Conservation (phyloP, 2,888 invertebrate species). For the Zootermopsis nevadensis region DNA sequence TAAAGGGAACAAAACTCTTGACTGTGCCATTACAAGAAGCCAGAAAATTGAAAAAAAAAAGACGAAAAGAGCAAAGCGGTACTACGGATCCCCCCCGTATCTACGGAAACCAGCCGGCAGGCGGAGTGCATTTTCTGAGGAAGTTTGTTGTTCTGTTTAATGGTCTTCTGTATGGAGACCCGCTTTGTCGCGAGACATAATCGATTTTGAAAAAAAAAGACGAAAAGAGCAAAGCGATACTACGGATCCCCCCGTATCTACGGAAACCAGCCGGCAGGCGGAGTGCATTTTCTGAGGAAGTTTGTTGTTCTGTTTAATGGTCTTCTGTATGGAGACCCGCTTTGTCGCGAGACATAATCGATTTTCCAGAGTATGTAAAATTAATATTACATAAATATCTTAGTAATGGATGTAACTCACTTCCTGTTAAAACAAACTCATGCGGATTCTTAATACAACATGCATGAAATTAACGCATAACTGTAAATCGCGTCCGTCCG, state of each 20-base stretch:
- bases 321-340: not conserved
- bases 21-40: not conserved
- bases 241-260: not conserved
- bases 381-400: not conserved
- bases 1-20: slow-evolving; percentile 9
- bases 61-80: slow-evolving; percentile 3
- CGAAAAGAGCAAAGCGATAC: slow-evolving; percentile 4
- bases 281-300: not conserved
- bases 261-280: not conserved
- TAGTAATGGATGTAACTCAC: not conserved
- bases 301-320: not conserved
- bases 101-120: not conserved
- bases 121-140: not conserved
- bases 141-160: not conserved
- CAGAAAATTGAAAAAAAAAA: slow-evolving; percentile 7
- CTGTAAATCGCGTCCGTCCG: too few species aligned
- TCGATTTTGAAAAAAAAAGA: not conserved
- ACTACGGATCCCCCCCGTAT: not conserved
- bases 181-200: not conserved
- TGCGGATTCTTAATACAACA: too few species aligned
- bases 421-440: not conserved
- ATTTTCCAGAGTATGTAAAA: not conserved
- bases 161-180: not conserved
- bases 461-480: too few species aligned
- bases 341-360: not conserved